Conservation (phyloP, 2,888 invertebrate species). For the Trichacis sp. region DNA sequence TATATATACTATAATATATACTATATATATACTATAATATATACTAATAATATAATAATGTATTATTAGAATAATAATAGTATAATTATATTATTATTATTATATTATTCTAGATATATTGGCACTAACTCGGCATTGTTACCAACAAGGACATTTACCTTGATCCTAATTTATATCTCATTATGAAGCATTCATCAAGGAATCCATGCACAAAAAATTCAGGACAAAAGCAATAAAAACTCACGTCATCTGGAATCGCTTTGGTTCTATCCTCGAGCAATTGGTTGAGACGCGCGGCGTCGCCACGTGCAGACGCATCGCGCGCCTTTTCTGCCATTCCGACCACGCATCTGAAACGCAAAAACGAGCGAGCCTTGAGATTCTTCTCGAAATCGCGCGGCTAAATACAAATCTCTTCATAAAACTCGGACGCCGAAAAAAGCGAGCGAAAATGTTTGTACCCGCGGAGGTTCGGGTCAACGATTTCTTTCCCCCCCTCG, state of each 20-base stretch:
- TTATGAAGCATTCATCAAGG: no score
- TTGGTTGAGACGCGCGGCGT: constrained; percentile 65
- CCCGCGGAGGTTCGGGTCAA: neutral
- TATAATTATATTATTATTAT: no score
- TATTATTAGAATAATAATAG: no score
- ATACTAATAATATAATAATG: no score
- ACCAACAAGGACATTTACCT: no score
- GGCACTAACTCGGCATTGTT: no score
- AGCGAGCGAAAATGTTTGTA: no score
- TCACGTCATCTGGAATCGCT: constrained; percentile 66
- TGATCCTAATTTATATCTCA: no score
- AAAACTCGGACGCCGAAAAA: neutral
- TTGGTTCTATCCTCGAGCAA: constrained; percentile 66
- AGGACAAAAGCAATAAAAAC: constrained; percentile 27
- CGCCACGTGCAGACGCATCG: constrained; percentile 69
- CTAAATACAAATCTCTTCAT: neutral
- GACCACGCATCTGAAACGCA: constrained; percentile 56
- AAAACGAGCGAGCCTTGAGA: constrained; percentile 5
- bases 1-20: no score
- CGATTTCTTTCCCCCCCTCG: neutral
- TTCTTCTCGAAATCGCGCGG: neutral
- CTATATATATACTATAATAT: no score
- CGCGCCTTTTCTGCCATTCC: constrained; percentile 69
- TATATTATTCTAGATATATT: no score
- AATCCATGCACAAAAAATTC: no score